A percentile compares a stretch with the other conserved stretches of the same genome.
phyloP scores from a whole-genome alignment of 2,888 invertebrate species.

The Marasmarcha lunaedactyla region DNA sequence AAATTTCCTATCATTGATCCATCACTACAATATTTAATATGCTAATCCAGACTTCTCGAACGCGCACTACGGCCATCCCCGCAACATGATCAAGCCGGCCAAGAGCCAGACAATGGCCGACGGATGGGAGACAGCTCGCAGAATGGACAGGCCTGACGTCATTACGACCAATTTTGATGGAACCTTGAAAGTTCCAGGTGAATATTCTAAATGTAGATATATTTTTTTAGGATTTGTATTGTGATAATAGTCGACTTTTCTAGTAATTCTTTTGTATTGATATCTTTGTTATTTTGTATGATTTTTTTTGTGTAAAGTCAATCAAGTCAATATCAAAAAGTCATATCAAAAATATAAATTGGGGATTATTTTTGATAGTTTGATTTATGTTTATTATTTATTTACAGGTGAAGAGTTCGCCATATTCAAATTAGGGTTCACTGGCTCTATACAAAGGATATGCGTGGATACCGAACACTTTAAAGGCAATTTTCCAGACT shows the following conservation, averaged over 20 bases:
- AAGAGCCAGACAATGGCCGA: slow-evolving; percentile 69
- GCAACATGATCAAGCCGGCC: slow-evolving; percentile 67
- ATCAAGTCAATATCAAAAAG: too few relatives aligned
- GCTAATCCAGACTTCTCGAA: slow-evolving; percentile 72
- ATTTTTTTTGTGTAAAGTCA: too few relatives aligned
- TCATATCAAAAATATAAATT: too few relatives aligned
- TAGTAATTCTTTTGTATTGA: too few relatives aligned
- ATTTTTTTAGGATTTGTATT: too few relatives aligned
- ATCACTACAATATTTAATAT: too few relatives aligned
- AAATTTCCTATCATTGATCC: too few relatives aligned
- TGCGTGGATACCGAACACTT: slow-evolving; percentile 73
- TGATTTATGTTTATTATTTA: too few relatives aligned
- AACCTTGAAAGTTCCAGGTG: slow-evolving; percentile 66
- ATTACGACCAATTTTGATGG: slow-evolving; percentile 65
- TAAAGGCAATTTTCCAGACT: slow-evolving; percentile 75
- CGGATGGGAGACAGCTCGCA: slow-evolving; percentile 76
- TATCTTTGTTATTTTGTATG: too few relatives aligned
- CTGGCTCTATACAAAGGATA: slow-evolving; percentile 57
- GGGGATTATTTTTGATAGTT: too few relatives aligned
- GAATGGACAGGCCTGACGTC: slow-evolving; percentile 70
- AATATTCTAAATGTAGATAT: slow-evolving; percentile 4
- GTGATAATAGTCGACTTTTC: too few relatives aligned
- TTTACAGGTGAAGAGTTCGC: slow-evolving; percentile 72
- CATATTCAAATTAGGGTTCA: slow-evolving; percentile 67
- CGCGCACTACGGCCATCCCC: slow-evolving; percentile 75